phyloP scores from a whole-genome alignment of 2,113 vertebrate species.

The Pavo muticus region DNA sequence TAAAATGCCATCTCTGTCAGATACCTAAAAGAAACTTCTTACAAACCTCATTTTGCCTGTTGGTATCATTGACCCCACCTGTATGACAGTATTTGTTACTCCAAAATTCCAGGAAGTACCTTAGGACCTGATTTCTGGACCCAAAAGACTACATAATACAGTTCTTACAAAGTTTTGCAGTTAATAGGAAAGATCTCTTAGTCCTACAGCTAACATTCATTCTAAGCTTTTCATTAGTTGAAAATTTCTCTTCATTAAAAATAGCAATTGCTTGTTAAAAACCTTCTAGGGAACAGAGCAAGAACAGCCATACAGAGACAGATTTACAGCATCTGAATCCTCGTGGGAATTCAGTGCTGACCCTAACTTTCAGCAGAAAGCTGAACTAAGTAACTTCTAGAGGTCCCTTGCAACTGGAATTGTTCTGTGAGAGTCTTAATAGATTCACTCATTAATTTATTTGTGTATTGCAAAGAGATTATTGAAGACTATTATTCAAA shows the following conservation, averaged over 20 bases:
- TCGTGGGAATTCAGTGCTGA: not conserved
- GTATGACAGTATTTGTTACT: not conserved
- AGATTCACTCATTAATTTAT: not conserved
- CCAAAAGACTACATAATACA: not conserved
- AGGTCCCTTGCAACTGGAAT: not conserved
- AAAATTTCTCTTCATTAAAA: not conserved
- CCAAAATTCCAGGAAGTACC: not conserved
- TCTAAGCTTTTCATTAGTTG: not conserved
- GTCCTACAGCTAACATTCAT: not conserved
- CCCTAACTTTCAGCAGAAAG: accelerated
- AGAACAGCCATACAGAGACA: not conserved
- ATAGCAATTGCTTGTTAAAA: not conserved
- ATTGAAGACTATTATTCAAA: not conserved
- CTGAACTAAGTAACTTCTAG: not conserved
- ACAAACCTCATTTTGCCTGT: not conserved
- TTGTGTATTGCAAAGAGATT: not conserved
- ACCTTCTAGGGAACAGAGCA: not conserved
- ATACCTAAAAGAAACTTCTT: not conserved
- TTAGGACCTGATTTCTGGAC: not conserved
- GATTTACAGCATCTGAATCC: not conserved
- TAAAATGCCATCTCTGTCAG: not conserved
- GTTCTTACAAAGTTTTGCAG: not conserved
- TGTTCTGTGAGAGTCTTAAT: not conserved
- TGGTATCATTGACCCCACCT: not conserved
- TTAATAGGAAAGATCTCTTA: not conserved